Conservation (phyloP, 2,113 vertebrate species). For the Pterophyllum scalare region DNA sequence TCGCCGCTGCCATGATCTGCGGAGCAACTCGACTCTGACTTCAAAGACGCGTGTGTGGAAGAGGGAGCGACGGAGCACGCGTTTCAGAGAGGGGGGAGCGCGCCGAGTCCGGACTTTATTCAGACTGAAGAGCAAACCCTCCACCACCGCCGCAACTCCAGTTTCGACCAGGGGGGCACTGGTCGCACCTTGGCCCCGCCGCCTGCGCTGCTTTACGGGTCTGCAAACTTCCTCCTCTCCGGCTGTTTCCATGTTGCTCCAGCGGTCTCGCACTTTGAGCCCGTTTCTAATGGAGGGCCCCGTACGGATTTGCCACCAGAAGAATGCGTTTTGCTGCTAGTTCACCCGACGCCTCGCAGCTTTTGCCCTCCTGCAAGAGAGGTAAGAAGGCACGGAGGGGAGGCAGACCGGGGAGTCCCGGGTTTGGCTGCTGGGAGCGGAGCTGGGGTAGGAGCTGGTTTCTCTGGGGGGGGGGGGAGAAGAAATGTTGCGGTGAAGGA, state of each 20-base stretch:
- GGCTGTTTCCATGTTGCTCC: slow-evolving; percentile 46
- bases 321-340: slow-evolving; percentile 78
- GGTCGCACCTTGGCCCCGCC: slow-evolving; percentile 60
- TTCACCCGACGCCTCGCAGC: slow-evolving; percentile 61
- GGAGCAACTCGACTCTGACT: slow-evolving; percentile 80
- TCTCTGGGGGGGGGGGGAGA: not conserved
- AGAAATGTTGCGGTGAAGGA: not conserved
- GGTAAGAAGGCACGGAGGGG: slow-evolving; percentile 72
- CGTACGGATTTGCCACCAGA: slow-evolving; percentile 77
- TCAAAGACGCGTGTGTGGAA: slow-evolving; percentile 75
- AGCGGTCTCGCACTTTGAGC: slow-evolving; percentile 61
- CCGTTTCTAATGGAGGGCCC: slow-evolving; percentile 84
- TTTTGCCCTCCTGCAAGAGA: slow-evolving; percentile 75
- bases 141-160: not conserved
- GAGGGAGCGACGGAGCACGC: slow-evolving; percentile 39
- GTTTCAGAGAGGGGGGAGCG: not conserved
- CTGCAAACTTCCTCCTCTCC: slow-evolving; percentile 37
- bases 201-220: slow-evolving; percentile 34
- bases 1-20: slow-evolving; percentile 77
- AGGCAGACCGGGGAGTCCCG: slow-evolving; percentile 18
- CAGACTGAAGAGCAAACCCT: slow-evolving; percentile 15
- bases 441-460: not conserved
- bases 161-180: slow-evolving; percentile 3
- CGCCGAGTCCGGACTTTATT: not conserved
- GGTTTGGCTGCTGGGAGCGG: not conserved